A percentile compares a stretch with the other conserved stretches of the same genome.
Evolutionary conservation across 1,140 invertebrate species (phyloP).

Genomic region (Temnothorax longispinosus): DNA sequence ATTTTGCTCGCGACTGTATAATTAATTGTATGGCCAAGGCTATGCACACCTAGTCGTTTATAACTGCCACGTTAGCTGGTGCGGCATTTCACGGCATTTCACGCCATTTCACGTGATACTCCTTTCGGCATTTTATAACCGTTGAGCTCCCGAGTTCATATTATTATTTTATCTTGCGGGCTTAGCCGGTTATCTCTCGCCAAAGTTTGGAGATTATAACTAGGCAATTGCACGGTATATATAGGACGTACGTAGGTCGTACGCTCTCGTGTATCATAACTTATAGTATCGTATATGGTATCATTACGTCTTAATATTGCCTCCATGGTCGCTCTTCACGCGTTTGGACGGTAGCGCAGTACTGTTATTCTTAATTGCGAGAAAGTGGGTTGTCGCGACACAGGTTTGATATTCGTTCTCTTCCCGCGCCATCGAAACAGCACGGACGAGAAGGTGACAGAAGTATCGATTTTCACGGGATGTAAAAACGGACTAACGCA

Average conservation of each 20-base stretch:
- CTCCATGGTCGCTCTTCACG: not conserved
- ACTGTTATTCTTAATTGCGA: conserved; percentile 53
- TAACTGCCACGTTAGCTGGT: conserved; percentile 33
- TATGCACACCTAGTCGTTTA: conserved; percentile 18
- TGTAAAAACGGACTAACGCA: conserved; percentile 37
- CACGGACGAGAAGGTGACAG: conserved; percentile 7
- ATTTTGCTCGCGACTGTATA: conserved; percentile 30
- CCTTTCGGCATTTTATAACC: not conserved
- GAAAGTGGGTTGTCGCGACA: conserved; percentile 50
- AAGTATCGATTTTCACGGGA: conserved; percentile 28
- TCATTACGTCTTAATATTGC: conserved; percentile 45
- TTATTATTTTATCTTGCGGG: conserved; percentile 44
- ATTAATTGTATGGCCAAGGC: conserved; percentile 20
- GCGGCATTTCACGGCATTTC: conserved; percentile 27
- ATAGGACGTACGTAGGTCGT: not conserved
- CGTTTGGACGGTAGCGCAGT: not conserved
- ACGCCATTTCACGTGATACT: conserved; percentile 34
- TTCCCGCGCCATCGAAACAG: conserved; percentile 9
- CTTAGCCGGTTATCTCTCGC: conserved; percentile 12
- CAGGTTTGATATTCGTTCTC: conserved; percentile 14
- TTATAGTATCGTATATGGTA: conserved; percentile 32
- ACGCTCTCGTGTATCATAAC: conserved; percentile 15
- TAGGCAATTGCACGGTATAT: conserved; percentile 10
- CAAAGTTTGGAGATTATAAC: conserved; percentile 38
- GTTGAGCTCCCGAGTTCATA: not conserved